These are phyloP conservation scores for Amphipoea oculea DNA, from an alignment of 2,888 invertebrate species.

Conservation along the genomic window DNA sequence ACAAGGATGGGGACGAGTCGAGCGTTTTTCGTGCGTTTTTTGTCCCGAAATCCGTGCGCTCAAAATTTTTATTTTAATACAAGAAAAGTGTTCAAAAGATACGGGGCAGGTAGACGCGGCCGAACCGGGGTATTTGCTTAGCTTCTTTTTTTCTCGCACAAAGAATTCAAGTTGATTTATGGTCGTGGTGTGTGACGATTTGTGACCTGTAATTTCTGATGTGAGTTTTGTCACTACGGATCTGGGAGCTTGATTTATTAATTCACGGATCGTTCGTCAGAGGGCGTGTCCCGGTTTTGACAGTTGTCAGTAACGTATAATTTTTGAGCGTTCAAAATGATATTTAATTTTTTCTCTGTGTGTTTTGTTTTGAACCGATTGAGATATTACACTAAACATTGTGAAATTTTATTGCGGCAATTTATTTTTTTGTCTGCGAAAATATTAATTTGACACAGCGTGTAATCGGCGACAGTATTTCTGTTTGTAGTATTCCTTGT, in stretches of 20 bases:
- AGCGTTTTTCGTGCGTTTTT: conserved; percentile 89
- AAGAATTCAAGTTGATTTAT: conserved; percentile 89
- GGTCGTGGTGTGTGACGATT: conserved; percentile 87
- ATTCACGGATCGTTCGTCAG: conserved; percentile 76
- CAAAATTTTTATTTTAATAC: conserved; percentile 89
- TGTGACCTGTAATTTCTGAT: conserved; percentile 89
- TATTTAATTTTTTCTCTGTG: conserved; percentile 66
- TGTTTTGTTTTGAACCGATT: conserved; percentile 66
- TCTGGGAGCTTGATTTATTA: conserved; percentile 86
- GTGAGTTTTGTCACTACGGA: conserved; percentile 88
- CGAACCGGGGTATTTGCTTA: conserved; percentile 87
- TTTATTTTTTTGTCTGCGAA: conserved; percentile 53
- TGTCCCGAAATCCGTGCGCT: conserved; percentile 87
- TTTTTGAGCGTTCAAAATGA: conserved; percentile 70
- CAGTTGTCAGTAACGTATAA: conserved; percentile 83
- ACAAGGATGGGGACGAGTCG: conserved; percentile 79
- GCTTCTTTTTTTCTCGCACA: conserved; percentile 85
- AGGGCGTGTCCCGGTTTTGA: conserved; percentile 84
- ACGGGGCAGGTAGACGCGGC: conserved; percentile 87
- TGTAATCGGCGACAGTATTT: conserved; percentile 49
- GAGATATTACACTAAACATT: conserved; percentile 65
- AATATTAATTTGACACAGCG: conserved; percentile 51
- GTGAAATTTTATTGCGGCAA: conserved; percentile 64
- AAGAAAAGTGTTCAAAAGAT: conserved; percentile 89
- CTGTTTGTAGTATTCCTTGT: conserved; percentile 43